These are phyloP conservation scores for Polydesmus complanatus DNA, from an alignment of 2,888 invertebrate genomes.

Conservation along the genomic window DNA sequence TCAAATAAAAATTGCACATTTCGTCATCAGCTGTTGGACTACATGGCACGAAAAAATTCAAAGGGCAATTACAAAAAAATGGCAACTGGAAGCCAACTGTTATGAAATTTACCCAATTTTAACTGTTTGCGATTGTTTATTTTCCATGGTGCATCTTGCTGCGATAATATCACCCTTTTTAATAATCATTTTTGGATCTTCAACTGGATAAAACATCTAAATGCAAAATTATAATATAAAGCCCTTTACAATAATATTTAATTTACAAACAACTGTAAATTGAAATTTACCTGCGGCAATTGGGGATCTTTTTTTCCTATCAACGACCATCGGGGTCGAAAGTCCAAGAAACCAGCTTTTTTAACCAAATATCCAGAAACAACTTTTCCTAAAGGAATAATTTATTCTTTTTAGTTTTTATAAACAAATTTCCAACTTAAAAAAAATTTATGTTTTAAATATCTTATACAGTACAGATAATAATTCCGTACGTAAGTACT, in stretches of 20 bases:
- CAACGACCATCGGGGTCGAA: slow-evolving; percentile 54
- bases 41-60: slow-evolving; percentile 6
- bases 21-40: slow-evolving; percentile 74
- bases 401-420: neutral
- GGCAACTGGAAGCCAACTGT: neutral
- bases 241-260: neutral
- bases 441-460: too few relatives aligned
- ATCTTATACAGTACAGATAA: too few relatives aligned
- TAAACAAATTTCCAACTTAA: neutral
- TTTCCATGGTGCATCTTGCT: slow-evolving; percentile 84
- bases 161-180: slow-evolving; percentile 56
- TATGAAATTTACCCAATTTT: slow-evolving; percentile 50
- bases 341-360: slow-evolving; percentile 38
- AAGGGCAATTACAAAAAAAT: neutral
- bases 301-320: slow-evolving; percentile 76
- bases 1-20: slow-evolving; percentile 91
- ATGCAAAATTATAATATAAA: neutral
- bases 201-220: slow-evolving; percentile 86
- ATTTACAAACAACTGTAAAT: too few relatives aligned
- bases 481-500: too few relatives aligned
- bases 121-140: slow-evolving; percentile 47
- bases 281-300: slow-evolving; percentile 47
- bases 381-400: slow-evolving; percentile 51
- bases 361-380: slow-evolving; percentile 69
- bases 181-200: slow-evolving; percentile 45